These are phyloP conservation scores for Drosophila borborema DNA, from an alignment of 2,888 invertebrate species.

Conservation along the genomic window DNA sequence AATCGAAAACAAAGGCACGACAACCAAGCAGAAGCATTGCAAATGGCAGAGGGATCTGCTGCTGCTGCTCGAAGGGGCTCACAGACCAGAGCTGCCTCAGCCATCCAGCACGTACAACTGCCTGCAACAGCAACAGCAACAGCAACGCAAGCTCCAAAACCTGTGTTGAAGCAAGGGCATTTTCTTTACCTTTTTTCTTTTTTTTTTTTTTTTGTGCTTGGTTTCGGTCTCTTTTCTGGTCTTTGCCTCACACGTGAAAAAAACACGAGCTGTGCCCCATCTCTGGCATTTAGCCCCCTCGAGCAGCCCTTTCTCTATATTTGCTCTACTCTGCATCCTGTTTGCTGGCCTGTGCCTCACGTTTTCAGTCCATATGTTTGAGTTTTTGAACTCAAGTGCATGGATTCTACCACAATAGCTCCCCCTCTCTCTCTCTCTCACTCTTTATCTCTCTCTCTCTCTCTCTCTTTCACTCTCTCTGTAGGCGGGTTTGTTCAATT, in stretches of 20 bases:
- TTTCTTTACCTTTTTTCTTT: neutral
- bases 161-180: slow-evolving; percentile 33
- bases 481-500: slow-evolving; percentile 12
- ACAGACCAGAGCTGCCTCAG: slow-evolving; percentile 8
- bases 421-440: neutral
- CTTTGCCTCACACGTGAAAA: slow-evolving; percentile 6
- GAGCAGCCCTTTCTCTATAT: slow-evolving; percentile 3
- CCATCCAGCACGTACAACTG: slow-evolving; percentile 24
- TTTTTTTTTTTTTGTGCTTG: neutral
- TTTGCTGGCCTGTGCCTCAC: slow-evolving; percentile 33
- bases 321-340: slow-evolving; percentile 45
- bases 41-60: slow-evolving; percentile 29
- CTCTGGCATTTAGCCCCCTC: slow-evolving; percentile 22
- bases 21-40: slow-evolving; percentile 48
- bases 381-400: slow-evolving; percentile 50
- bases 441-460: neutral
- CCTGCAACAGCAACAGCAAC: slow-evolving; percentile 28
- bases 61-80: slow-evolving; percentile 13
- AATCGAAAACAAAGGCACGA: slow-evolving; percentile 74
- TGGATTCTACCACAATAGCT: slow-evolving; percentile 31
- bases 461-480: neutral
- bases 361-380: slow-evolving; percentile 59
- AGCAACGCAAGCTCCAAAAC: slow-evolving; percentile 45
- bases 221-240: neutral
- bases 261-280: slow-evolving; percentile 26